Evolutionary conservation across 2,797 vertebrate genomes (phyloP).

Genomic region (Pogoniulus pusillus): DNA sequence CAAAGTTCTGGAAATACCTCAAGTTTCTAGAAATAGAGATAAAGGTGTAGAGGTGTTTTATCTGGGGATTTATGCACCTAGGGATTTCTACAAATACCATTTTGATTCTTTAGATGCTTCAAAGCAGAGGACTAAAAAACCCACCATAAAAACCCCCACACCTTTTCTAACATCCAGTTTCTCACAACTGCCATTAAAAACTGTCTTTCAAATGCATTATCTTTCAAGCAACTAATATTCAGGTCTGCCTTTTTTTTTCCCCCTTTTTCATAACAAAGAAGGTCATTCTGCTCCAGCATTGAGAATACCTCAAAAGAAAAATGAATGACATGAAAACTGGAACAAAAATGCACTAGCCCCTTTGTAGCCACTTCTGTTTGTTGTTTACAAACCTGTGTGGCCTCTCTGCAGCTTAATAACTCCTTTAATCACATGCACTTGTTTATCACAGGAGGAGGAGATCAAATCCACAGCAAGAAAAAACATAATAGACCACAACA

Average conservation of each 20-base stretch:
- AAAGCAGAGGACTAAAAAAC: neutral
- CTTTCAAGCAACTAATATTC: neutral
- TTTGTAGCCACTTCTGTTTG: neutral
- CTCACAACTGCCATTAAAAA: neutral
- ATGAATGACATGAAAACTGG: neutral
- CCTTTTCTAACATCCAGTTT: neutral
- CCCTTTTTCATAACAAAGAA: neutral
- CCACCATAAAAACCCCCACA: neutral
- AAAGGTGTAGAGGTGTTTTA: neutral
- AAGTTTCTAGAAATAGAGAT: neutral
- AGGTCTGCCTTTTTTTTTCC: neutral
- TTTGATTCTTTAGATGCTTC: neutral
- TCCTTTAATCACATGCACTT: slow-evolving; percentile 1
- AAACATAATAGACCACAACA: neutral
- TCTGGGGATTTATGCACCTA: neutral
- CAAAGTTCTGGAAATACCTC: neutral
- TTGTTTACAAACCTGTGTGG: neutral
- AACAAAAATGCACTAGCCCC: neutral
- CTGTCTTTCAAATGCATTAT: neutral
- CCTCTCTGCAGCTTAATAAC: neutral
- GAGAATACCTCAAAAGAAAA: slow-evolving; percentile 11
- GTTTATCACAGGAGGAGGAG: neutral
- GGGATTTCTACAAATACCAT: neutral
- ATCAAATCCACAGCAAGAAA: slow-evolving; percentile 21
- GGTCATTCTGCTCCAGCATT: neutral